Conservation (phyloP, 2,797 vertebrate genomes). For the Huso huso region DNA sequence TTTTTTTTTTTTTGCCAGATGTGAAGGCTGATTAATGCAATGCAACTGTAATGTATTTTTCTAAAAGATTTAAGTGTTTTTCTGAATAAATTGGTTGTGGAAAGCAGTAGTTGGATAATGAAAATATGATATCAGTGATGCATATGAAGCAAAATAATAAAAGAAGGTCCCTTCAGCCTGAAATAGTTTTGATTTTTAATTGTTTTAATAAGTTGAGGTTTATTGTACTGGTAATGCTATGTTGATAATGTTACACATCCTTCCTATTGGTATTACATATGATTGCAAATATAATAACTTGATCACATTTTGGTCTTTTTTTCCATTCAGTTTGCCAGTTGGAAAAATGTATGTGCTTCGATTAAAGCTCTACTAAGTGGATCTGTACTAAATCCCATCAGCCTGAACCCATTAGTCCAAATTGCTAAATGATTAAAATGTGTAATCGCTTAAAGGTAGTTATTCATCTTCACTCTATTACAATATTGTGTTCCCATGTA, state of each 20-base stretch:
- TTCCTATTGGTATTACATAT: not conserved
- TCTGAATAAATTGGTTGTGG: no score
- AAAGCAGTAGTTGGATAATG: not conserved
- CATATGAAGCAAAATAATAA: not conserved
- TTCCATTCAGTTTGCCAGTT: conserved; percentile 27
- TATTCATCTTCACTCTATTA: conserved; percentile 53
- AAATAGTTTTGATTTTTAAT: no score
- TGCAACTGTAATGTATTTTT: conserved; percentile 3
- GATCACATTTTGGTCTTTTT: conserved; percentile 11
- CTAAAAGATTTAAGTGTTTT: no score
- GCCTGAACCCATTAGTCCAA: conserved; percentile 62
- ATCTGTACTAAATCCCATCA: conserved; percentile 41
- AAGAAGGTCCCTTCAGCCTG: no score
- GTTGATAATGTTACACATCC: not conserved
- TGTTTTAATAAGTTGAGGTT: not conserved
- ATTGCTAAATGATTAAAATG: conserved; percentile 63
- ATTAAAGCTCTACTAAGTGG: conserved; percentile 22
- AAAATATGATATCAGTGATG: not conserved
- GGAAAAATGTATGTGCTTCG: conserved; percentile 20
- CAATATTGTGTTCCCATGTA: conserved; percentile 35
- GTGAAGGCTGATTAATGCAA: not conserved
- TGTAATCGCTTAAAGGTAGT: conserved; percentile 59
- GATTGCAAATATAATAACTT: not conserved
- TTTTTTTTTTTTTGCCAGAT: not conserved
- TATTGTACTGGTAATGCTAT: not conserved